These are phyloP conservation scores for Scartelaos histophorus DNA, from an alignment of 2,113 vertebrate species.

Conservation along the genomic window DNA sequence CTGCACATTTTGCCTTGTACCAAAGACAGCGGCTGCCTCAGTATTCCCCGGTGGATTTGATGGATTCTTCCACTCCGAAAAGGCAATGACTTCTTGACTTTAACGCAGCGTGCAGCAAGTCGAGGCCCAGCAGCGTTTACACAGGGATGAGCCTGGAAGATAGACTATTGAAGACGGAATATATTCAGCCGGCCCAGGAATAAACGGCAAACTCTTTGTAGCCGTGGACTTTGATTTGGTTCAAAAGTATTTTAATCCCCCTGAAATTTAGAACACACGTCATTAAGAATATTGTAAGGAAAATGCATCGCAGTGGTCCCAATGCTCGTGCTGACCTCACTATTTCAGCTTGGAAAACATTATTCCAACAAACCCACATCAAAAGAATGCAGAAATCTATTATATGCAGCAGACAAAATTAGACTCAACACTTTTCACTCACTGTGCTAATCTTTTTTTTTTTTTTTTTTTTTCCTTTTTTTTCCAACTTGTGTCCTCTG, in stretches of 20 bases:
- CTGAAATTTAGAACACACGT: conserved; percentile 27
- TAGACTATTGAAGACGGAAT: conserved; percentile 52
- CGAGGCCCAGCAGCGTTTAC: conserved; percentile 67
- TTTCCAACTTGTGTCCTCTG: too few species aligned
- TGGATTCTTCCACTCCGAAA: conserved; percentile 74
- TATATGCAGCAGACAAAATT: conserved; percentile 31
- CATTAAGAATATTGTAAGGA: neutral
- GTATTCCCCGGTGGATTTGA: conserved; percentile 74
- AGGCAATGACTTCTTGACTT: conserved; percentile 66
- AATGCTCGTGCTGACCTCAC: conserved; percentile 9
- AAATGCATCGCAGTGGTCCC: conserved; percentile 20
- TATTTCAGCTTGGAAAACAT: conserved; percentile 4
- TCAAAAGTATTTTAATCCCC: conserved; percentile 42
- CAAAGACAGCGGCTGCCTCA: conserved; percentile 70
- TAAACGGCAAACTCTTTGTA: conserved; percentile 29
- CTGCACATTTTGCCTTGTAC: conserved; percentile 62
- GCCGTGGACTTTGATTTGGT: conserved; percentile 38
- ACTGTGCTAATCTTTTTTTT: conserved; percentile 3
- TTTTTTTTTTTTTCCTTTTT: too few species aligned
- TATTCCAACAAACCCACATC: conserved; percentile 2
- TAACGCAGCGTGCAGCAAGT: conserved; percentile 61
- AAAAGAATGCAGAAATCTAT: conserved; percentile 25
- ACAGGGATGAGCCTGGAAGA: conserved; percentile 67
- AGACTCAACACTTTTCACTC: conserved; percentile 18
- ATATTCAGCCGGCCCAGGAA: conserved; percentile 29